phyloP scores from a whole-genome alignment of 2,797 vertebrate species.

The Hippopotamyrus pictus region DNA sequence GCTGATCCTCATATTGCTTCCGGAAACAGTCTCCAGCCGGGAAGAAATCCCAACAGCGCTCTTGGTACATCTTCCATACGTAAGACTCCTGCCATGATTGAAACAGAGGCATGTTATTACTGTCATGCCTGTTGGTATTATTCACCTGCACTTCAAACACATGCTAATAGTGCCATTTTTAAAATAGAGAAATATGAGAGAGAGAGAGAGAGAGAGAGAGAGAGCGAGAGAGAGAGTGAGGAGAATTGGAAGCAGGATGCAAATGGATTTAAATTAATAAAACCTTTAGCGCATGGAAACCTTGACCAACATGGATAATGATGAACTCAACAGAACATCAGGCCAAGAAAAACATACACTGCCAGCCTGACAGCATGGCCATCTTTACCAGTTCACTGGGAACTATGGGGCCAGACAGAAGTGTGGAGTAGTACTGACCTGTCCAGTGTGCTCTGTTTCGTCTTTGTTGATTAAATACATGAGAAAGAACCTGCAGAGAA shows the following conservation, averaged over 20 bases:
- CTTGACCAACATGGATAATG: background rate
- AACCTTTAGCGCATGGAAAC: background rate
- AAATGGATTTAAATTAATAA: background rate
- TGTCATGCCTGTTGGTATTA: background rate
- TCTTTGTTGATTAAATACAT: slow-evolving; percentile 97
- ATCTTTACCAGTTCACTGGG: background rate
- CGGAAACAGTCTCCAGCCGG: slow-evolving; percentile 90
- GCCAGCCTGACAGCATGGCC: background rate
- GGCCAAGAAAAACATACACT: background rate
- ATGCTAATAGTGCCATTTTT: background rate
- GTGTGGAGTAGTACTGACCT: slow-evolving; percentile 59
- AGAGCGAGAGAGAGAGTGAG: background rate
- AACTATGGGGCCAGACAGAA: background rate
- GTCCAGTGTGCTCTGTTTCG: slow-evolving; percentile 89
- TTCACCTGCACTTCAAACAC: background rate
- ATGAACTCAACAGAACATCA: background rate
- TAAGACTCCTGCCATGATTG: slow-evolving; percentile 73
- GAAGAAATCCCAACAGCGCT: slow-evolving; percentile 91
- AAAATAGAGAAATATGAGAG: background rate
- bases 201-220: background rate
- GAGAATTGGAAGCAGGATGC: background rate
- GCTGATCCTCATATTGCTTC: slow-evolving; percentile 91
- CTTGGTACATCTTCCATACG: slow-evolving; percentile 94
- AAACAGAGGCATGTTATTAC: background rate
- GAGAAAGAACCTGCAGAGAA: slow-evolving; percentile 77